These are phyloP conservation scores for Hydraecia micacea DNA, from an alignment of 2,888 invertebrate species.

Conservation along the genomic window DNA sequence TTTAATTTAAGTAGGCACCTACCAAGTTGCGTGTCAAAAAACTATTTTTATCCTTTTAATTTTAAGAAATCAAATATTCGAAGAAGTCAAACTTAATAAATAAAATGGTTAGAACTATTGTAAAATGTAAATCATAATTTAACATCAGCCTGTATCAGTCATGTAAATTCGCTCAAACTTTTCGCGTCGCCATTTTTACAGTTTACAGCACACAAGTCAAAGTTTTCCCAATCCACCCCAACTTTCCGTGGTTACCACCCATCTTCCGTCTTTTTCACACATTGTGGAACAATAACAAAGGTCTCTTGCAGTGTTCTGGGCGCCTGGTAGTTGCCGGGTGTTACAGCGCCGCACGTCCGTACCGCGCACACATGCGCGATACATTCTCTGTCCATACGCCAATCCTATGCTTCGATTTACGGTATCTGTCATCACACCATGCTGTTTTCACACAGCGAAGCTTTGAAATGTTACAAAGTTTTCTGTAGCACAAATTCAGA, in stretches of 20 bases:
- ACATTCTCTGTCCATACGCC: slow-evolving; percentile 64
- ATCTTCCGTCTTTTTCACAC: slow-evolving; percentile 43
- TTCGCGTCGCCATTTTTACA: slow-evolving; percentile 1
- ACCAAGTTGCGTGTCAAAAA: background rate
- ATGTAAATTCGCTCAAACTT: slow-evolving; percentile 13
- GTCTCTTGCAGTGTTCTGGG: slow-evolving; percentile 71
- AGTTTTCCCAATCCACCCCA: slow-evolving; percentile 41
- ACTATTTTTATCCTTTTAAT: background rate
- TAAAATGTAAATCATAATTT: background rate
- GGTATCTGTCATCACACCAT: slow-evolving; percentile 45
- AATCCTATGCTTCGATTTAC: slow-evolving; percentile 69
- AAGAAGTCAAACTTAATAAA: background rate
- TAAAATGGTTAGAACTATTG: background rate
- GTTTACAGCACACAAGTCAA: slow-evolving; percentile 23
- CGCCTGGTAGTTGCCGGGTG: slow-evolving; percentile 88
- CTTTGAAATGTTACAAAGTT: slow-evolving; percentile 35
- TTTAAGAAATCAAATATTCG: background rate
- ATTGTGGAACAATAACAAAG: slow-evolving; percentile 22
- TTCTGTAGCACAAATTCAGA: background rate
- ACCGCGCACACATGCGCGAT: slow-evolving; percentile 89
- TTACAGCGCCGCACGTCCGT: slow-evolving; percentile 87
- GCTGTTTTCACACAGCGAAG: slow-evolving; percentile 34
- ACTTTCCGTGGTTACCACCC: slow-evolving; percentile 39
- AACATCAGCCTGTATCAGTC: background rate
- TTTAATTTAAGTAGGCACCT: background rate